phyloP scores from a whole-genome alignment of 2,113 vertebrate genomes.

The Parotia lawesii region DNA sequence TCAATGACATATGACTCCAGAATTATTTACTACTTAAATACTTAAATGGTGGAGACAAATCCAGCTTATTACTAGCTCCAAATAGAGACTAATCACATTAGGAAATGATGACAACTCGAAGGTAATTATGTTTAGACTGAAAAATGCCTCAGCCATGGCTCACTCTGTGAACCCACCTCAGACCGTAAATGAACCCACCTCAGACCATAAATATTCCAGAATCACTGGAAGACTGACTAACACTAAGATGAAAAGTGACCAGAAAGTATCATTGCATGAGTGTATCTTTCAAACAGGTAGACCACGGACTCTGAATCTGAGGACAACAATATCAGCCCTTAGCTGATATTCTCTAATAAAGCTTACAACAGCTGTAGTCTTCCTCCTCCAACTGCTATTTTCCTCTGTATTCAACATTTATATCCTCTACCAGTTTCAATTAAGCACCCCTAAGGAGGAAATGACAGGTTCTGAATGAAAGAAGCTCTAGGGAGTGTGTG shows the following conservation, averaged over 20 bases:
- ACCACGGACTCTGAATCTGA: not conserved
- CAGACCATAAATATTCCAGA: not conserved
- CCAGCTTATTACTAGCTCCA: not conserved
- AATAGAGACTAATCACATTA: not conserved
- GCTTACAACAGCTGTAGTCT: not conserved
- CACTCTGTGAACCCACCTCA: not conserved
- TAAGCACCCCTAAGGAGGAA: constrained; percentile 41
- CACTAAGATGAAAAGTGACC: not conserved
- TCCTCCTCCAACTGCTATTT: not conserved
- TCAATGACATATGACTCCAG: not conserved
- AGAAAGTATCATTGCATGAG: not conserved
- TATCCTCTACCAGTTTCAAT: constrained; percentile 17
- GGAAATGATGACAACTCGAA: not conserved
- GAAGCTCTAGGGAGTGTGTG: constrained; percentile 41
- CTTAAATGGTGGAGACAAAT: not conserved
- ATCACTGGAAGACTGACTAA: not conserved
- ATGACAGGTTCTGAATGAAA: constrained; percentile 43
- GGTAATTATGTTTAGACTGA: constrained; percentile 8
- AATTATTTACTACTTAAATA: not conserved
- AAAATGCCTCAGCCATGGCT: not conserved
- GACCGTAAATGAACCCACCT: not conserved
- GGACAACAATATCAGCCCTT: not conserved
- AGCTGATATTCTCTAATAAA: not conserved
- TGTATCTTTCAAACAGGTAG: not conserved
- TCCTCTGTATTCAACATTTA: not conserved